phyloP scores from a whole-genome alignment of 2,113 vertebrate genomes.

The Malurus elegans region DNA sequence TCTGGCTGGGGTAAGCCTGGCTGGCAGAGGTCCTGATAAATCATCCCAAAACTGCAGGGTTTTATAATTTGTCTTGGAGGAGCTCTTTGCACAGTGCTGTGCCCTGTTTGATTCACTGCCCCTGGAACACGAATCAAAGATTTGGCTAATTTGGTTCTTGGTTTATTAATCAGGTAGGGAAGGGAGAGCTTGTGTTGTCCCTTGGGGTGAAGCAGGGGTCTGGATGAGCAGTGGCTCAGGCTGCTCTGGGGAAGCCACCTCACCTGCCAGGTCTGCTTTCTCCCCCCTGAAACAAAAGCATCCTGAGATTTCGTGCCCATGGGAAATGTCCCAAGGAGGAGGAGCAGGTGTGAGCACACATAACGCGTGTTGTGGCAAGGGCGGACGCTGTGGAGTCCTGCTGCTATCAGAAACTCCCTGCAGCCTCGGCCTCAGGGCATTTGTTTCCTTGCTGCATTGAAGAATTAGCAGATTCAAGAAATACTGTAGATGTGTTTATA shows the following conservation, averaged over 20 bases:
- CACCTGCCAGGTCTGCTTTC: not conserved
- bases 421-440: not conserved
- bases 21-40: not conserved
- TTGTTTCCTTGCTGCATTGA: not conserved
- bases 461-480: not conserved
- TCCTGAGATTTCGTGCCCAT: not conserved
- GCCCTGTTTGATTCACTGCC: not conserved
- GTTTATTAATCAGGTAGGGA: not conserved
- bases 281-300: not conserved
- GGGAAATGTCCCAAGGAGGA: not conserved
- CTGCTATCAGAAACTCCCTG: not conserved
- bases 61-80: not conserved
- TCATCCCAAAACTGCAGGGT: not conserved
- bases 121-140: fast-evolving
- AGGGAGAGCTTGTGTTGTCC: fast-evolving
- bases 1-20: not conserved
- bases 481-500: fast-evolving
- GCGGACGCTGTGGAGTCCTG: not conserved
- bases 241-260: not conserved
- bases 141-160: not conserved
- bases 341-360: fast-evolving
- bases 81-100: not conserved
- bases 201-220: not conserved
- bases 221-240: not conserved
- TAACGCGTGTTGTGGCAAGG: fast-evolving